These are phyloP conservation scores for Peromyscus maniculatus DNA, from an alignment of 2,113 vertebrate species.

Conservation along the genomic window DNA sequence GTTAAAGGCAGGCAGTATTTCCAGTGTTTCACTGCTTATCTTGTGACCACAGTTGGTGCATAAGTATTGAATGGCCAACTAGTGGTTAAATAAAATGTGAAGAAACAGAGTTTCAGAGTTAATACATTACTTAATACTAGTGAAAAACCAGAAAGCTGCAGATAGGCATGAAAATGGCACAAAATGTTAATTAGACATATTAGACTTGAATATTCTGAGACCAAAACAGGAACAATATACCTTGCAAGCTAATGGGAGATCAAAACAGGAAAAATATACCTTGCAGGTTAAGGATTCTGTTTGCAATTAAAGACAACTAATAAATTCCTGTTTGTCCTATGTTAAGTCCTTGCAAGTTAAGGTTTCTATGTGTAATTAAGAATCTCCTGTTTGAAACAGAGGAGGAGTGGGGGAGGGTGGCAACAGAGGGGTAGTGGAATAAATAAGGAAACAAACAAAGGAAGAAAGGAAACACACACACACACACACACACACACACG, in stretches of 20 bases:
- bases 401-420: no score
- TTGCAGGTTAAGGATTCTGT: background rate
- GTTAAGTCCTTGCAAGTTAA: background rate
- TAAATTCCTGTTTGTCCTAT: background rate
- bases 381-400: background rate
- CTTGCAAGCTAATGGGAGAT: background rate
- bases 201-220: background rate
- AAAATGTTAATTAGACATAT: background rate
- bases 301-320: background rate
- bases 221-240: background rate
- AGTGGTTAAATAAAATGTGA: conserved; percentile 47
- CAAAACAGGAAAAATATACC: background rate
- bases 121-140: background rate
- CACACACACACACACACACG: no score
- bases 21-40: conserved; percentile 36
- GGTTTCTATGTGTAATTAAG: background rate
- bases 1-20: background rate
- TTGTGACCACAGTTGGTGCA: background rate
- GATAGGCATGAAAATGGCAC: background rate
- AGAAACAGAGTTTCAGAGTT: background rate
- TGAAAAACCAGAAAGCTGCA: background rate
- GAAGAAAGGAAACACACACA: no score
- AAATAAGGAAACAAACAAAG: no score
- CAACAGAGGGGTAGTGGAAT: no score
- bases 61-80: background rate